A percentile compares a stretch with the other conserved stretches of the same genome.
These are phyloP conservation scores for Dromaius novaehollandiae DNA, from an alignment of 2,113 vertebrate genomes.

Conservation along the genomic window DNA sequence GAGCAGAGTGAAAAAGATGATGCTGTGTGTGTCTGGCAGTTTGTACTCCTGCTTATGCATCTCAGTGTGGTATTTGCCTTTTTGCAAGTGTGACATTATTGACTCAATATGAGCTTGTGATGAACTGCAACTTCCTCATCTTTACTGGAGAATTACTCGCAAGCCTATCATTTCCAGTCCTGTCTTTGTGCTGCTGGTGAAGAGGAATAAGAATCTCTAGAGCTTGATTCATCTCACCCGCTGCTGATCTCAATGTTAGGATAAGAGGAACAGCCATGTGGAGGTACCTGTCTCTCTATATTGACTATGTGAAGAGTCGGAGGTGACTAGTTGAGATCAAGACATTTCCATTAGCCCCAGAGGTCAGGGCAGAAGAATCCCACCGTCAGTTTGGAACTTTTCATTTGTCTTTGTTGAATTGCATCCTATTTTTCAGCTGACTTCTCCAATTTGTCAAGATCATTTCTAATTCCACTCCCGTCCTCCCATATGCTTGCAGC, in stretches of 20 bases:
- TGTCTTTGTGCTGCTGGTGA: background rate
- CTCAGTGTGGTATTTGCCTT: background rate
- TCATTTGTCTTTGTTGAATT: background rate
- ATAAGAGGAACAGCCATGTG: background rate
- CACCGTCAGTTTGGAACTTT: background rate
- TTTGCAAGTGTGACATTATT: background rate
- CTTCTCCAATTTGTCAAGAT: background rate
- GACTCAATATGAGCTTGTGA: background rate
- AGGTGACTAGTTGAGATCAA: background rate
- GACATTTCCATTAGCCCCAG: background rate
- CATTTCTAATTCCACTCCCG: background rate
- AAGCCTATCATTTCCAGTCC: background rate
- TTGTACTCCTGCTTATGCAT: background rate
- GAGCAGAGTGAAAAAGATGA: background rate
- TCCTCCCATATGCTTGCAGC: too few relatives aligned
- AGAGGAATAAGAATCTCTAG: background rate
- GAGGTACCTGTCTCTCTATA: background rate
- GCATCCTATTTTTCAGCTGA: background rate
- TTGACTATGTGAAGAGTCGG: background rate
- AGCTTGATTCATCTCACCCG: background rate
- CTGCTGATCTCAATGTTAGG: background rate
- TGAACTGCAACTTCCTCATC: background rate
- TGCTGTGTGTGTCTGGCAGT: background rate
- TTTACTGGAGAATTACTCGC: background rate
- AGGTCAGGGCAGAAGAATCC: background rate